Conservation (phyloP, 2,888 invertebrate genomes). For the Dysmachus trigonus region DNA sequence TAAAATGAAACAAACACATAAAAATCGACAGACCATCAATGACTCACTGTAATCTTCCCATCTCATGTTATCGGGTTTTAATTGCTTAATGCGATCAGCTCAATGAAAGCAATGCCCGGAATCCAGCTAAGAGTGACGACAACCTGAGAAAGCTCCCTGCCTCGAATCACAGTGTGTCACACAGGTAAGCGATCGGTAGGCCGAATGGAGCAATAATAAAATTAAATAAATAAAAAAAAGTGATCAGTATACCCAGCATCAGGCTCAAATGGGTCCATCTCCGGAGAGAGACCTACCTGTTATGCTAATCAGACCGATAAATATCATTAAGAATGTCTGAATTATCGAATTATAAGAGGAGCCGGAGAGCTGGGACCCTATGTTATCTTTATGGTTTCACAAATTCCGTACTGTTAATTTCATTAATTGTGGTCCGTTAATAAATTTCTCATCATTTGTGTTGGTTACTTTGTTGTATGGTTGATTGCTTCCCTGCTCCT, state of each 20-base stretch:
- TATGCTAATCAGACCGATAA: slow-evolving; percentile 47
- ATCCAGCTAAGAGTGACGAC: slow-evolving; percentile 39
- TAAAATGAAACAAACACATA: not conserved
- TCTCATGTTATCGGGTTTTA: slow-evolving; percentile 47
- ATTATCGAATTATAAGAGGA: slow-evolving; percentile 47
- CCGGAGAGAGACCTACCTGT: slow-evolving; percentile 37
- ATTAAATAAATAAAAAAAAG: not conserved
- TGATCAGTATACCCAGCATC: not conserved
- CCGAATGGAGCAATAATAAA: not conserved
- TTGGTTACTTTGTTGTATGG: not conserved
- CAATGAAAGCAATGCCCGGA: slow-evolving; percentile 35
- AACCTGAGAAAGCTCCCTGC: slow-evolving; percentile 25
- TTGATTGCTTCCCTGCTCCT: not conserved
- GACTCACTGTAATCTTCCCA: slow-evolving; percentile 39
- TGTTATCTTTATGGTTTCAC: slow-evolving; percentile 50
- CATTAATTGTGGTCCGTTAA: slow-evolving; percentile 46
- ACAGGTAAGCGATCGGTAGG: not conserved
- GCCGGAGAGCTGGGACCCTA: slow-evolving; percentile 40
- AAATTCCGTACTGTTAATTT: slow-evolving; percentile 49
- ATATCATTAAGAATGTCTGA: slow-evolving; percentile 49
- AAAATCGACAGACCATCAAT: slow-evolving; percentile 39
- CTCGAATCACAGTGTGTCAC: slow-evolving; percentile 20
- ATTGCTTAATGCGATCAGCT: slow-evolving; percentile 49
- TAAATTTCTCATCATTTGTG: slow-evolving; percentile 39
- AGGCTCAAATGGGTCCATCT: slow-evolving; percentile 3